Evolutionary conservation across 2,113 vertebrate genomes (phyloP).

Genomic region (Dromiciops gliroides): DNA sequence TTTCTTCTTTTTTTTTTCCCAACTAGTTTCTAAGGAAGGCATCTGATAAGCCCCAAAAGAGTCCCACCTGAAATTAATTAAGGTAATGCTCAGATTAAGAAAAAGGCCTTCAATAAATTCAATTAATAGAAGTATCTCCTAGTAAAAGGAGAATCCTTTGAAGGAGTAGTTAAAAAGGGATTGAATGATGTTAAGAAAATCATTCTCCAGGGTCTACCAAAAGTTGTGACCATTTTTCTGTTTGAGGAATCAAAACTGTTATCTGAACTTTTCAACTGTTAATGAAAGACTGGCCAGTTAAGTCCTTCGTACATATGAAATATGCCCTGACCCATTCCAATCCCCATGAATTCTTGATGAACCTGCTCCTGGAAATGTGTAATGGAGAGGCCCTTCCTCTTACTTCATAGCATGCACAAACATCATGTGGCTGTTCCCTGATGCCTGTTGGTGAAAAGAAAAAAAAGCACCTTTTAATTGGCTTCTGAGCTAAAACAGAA

Average conservation of each 20-base stretch:
- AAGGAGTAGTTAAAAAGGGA: not conserved
- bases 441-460: too few relatives aligned
- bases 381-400: not conserved
- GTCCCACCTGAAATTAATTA: not conserved
- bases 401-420: not conserved
- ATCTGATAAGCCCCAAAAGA: not conserved
- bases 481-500: too few relatives aligned
- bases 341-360: not conserved
- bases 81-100: not conserved
- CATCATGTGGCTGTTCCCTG: too few relatives aligned
- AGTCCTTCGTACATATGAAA: not conserved
- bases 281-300: not conserved
- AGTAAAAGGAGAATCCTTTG: not conserved
- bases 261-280: not conserved
- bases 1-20: too few relatives aligned
- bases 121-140: not conserved
- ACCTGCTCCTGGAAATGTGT: not conserved
- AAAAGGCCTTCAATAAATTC: not conserved
- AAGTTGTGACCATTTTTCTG: not conserved
- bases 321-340: not conserved
- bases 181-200: not conserved
- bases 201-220: not conserved
- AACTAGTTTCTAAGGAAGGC: not conserved
- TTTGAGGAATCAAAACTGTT: not conserved
- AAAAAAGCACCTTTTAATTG: too few relatives aligned